These are phyloP conservation scores for Myoxocephalus aenaeus DNA, from an alignment of 2,797 vertebrate species.

Conservation along the genomic window DNA sequence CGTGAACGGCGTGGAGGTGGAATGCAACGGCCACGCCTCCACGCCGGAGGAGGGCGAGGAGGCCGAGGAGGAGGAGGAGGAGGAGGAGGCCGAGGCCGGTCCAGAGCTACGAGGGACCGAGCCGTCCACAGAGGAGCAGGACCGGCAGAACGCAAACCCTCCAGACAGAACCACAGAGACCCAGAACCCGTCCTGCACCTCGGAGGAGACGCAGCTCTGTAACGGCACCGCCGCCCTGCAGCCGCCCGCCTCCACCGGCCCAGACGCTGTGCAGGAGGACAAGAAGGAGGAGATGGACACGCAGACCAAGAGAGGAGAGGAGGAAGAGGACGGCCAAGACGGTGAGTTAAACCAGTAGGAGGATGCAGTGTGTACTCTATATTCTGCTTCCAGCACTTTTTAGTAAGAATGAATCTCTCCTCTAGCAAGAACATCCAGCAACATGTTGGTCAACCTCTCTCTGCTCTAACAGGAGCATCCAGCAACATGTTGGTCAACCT, in stretches of 20 bases:
- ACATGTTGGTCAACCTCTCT: too few relatives aligned
- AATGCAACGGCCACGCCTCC: constrained; percentile 86
- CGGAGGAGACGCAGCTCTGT: constrained; percentile 65
- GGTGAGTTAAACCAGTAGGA: constrained; percentile 61
- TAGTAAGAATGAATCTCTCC: neutral
- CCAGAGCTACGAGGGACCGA: constrained; percentile 72
- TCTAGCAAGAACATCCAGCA: too few relatives aligned
- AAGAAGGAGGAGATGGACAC: constrained; percentile 64
- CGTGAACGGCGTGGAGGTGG: constrained; percentile 80
- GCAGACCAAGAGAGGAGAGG: constrained; percentile 41
- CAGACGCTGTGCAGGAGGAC: constrained; percentile 46
- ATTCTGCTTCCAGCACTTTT: neutral
- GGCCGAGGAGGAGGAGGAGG: constrained; percentile 72
- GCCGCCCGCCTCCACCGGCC: constrained; percentile 37
- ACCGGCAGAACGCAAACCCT: constrained; percentile 62
- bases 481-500: too few relatives aligned
- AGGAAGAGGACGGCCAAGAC: constrained; percentile 57
- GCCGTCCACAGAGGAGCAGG: constrained; percentile 59
- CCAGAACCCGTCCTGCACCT: constrained; percentile 47
- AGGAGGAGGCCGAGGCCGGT: constrained; percentile 68
- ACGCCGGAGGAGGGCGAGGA: constrained; percentile 67
- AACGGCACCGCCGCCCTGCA: constrained; percentile 52
- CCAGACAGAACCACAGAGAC: constrained; percentile 38
- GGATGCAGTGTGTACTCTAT: neutral
- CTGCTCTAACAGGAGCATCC: too few relatives aligned